Base-by-base conservation (phyloP, 2,113 vertebrate species). In the Gymnocephalus cernua region DNA sequence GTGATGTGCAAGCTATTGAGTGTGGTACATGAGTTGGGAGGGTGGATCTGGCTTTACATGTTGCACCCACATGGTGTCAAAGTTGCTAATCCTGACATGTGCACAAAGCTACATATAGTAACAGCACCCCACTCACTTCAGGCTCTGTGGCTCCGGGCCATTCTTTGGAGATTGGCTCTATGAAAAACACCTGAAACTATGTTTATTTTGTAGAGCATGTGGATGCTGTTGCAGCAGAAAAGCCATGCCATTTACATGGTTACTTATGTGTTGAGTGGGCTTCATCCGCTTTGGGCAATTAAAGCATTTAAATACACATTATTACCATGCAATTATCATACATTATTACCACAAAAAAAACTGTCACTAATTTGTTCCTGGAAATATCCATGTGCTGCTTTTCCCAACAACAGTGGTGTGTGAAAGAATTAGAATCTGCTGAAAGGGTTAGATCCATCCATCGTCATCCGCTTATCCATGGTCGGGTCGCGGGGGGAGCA, bases 371-470 rank as follows among this genome's bases (percentile, higher is more conserved):
- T 79, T 83, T 79, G 19, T 77, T 84, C 41, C 54, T 80, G 19
- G 56, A 82, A 73, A 73, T 47, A 50, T 69, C 41, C 29, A 57
- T 35, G 19, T 35, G 14, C 0, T 53, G 64, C 29, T 77, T 62
- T 73, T 53, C 57, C 41, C 38, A 54, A 38, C 59, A 67, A 68
- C 51, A 35, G 35, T 41, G 15, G n/a, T 91, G 88, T 91, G 81
- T 71, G 80, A 90, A 80, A n/a, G 50, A 71, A 77, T 86, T n/a
- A n/a, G n/a, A n/a, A n/a, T 16, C 76, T 2, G 61, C 79, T 85
- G 66, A 91, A 93, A 83, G 47, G 77, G 50, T 79, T 90, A 70
- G 76, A 86, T 80, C n/a, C n/a, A n/a, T n/a, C n/a, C n/a, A n/a
- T n/a, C n/a, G n/a, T n/a, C n/a, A n/a, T n/a, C n/a, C n/a, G n/a